Evolutionary conservation across 2,797 vertebrate species (phyloP), one percentile per base, ranked within the genome.

Genomic region (Sternarchorhynchus goeldii): DNA sequence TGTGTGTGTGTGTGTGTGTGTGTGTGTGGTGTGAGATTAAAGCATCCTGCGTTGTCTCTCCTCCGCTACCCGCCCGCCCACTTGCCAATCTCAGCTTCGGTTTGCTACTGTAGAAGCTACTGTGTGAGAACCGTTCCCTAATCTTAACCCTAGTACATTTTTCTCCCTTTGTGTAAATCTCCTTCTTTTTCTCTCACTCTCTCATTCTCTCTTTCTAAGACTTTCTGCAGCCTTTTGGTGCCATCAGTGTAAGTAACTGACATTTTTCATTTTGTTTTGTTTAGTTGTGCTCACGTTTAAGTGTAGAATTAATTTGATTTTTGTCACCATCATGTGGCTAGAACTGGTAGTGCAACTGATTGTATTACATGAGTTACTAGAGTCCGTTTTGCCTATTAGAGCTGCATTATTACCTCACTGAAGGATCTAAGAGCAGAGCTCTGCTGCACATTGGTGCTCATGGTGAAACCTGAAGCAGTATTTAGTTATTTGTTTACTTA

Each of bases 11-110:
- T 84, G 89, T 76, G 85, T 74, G 86, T 86, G 80, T 84, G 53
- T 86, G 71, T 84, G 73, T 71, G 85, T 89, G 89, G 90, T 88
- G 90, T 7, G 20, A 53, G 68, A 71, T 71, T 36, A 71, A 71
- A 57, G 53, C 66, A 69, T 31, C 5, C n/a, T 74, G 78, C 69
- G 78, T 64, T 89, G 81, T 88, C 81, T 87, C 85, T 84, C 67
- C 32, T 78, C 76, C 60, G 58, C 66, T 58, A 74, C 18, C 85
- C 86, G 84, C 91, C 90, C 91, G 87, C 45, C 45, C 71, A 25
- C 88, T 86, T 82, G 71, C 83, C 88, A 91, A 91, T 91, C 92
- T 90, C 79, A 90, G 91, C 89, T 77, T 53, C 75, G 62, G 90
- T 88, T 80, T 81, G 91, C 89, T 77, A 45, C 75, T 67, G 90